These are phyloP conservation scores for Enhydra lutris DNA, from an alignment of 2,113 vertebrate species.

Conservation along the genomic window DNA sequence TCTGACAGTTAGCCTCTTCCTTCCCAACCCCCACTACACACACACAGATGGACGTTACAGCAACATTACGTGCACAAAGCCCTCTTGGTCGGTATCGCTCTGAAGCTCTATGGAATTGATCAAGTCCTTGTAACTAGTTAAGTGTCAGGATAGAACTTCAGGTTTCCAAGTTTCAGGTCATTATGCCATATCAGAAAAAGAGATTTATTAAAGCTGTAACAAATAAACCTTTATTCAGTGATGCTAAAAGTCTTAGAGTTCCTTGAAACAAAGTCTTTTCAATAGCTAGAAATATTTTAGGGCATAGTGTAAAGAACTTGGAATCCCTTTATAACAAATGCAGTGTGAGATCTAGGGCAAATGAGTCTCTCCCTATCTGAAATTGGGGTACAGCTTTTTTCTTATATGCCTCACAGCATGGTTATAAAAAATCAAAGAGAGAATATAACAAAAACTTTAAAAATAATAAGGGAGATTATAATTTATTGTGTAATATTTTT, in stretches of 20 bases:
- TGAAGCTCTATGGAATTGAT: not conserved
- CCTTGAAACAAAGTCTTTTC: not conserved
- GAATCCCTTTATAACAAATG: not conserved
- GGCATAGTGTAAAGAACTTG: not conserved
- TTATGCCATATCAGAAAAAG: not conserved
- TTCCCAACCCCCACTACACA: not conserved
- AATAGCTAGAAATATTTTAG: not conserved
- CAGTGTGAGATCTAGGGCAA: not conserved
- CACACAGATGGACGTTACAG: not conserved
- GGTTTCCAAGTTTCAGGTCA: not conserved
- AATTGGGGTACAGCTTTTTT: not conserved
- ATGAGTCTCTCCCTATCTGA: not conserved
- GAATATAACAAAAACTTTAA: not conserved
- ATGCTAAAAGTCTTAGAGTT: not conserved
- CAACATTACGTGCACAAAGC: not conserved
- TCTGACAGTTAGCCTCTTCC: not conserved
- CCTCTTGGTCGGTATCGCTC: not conserved
- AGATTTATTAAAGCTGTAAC: not conserved
- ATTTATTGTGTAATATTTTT: not conserved
- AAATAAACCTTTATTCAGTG: not conserved
- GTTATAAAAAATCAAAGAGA: not conserved
- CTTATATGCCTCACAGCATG: not conserved
- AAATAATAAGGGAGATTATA: not conserved
- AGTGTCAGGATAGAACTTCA: not conserved
- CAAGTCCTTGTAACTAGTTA: not conserved